phyloP scores from a whole-genome alignment of 2,113 vertebrate genomes.

The Channa maculata region DNA sequence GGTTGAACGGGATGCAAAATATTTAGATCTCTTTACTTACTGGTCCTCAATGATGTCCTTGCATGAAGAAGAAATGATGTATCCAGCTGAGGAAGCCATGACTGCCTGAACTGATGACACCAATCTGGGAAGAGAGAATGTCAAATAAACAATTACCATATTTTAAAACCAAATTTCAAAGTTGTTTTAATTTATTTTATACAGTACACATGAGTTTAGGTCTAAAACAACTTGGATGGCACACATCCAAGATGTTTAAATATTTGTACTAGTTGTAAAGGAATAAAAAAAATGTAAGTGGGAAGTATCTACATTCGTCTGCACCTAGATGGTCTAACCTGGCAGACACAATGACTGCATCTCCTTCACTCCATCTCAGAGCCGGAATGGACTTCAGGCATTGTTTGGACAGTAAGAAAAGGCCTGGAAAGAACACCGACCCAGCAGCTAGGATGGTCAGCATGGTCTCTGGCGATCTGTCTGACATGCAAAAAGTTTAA shows the following conservation, averaged over 20 bases:
- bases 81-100: constrained; percentile 91
- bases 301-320: background rate
- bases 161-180: background rate
- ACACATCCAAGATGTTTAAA: background rate
- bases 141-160: background rate
- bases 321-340: constrained; percentile 77
- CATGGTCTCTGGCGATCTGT: constrained; percentile 82
- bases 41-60: constrained; percentile 91
- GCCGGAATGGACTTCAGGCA: constrained; percentile 87
- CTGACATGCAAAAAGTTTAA: constrained; percentile 58
- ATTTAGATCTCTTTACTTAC: constrained; percentile 79
- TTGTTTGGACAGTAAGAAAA: constrained; percentile 90
- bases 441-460: constrained; percentile 88
- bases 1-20: no score
- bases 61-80: constrained; percentile 90
- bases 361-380: constrained; percentile 89
- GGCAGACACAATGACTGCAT: constrained; percentile 90
- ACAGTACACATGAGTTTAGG: background rate
- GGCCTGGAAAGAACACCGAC: constrained; percentile 90
- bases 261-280: background rate
- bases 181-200: background rate
- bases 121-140: constrained; percentile 75
- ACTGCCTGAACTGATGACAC: constrained; percentile 92
- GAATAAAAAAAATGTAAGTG: background rate
- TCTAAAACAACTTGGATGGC: background rate